phyloP scores from a whole-genome alignment of 92 coral and sea anemone species.

The Plumapathes pennacea region DNA sequence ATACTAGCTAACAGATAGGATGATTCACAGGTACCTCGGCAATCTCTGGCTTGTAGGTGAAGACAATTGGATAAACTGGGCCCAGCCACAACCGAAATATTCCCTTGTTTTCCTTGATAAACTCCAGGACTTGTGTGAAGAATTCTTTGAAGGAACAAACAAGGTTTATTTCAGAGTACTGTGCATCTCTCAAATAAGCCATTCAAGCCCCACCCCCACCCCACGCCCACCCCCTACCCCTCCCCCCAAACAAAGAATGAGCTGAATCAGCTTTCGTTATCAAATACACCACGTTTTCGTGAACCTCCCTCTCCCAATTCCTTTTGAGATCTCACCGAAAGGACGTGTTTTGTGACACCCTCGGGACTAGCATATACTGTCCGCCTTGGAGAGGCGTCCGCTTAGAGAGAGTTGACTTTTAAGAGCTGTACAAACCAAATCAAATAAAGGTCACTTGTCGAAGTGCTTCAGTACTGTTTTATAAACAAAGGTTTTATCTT shows the following conservation, averaged over 20 bases:
- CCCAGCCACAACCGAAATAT: constrained; percentile 34
- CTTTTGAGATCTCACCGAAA: too few relatives aligned
- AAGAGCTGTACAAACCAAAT: too few relatives aligned
- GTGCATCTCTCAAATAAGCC: too few relatives aligned
- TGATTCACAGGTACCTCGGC: too few relatives aligned
- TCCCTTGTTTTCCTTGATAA: constrained; percentile 3
- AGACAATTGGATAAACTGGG: constrained; percentile 2
- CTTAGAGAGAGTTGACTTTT: too few relatives aligned
- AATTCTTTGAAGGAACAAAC: constrained; percentile 4
- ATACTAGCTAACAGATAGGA: too few relatives aligned
- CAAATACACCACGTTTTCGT: neutral
- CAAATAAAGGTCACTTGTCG: too few relatives aligned
- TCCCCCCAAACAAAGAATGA: neutral
- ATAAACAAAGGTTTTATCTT: too few relatives aligned
- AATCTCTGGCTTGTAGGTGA: constrained; percentile 20
- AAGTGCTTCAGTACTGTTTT: neutral
- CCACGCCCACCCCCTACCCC: constrained; percentile 1
- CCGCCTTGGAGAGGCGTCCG: too few relatives aligned
- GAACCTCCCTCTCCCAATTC: too few relatives aligned
- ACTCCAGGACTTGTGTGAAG: constrained; percentile 14
- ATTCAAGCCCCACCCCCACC: neutral
- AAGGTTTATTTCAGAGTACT: neutral
- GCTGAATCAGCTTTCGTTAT: neutral
- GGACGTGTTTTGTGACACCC: too few relatives aligned
- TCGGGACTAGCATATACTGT: too few relatives aligned